Evolutionary conservation across 2,113 vertebrate genomes (phyloP).

Genomic region (western clawed frog (Xenopus tropicalis)): UCB_Xtro_10.0 CM004446.2:23716501-23717000

Average conservation of each 20-base stretch:
- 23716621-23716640: slow-evolving; percentile 26
- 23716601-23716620: slow-evolving; percentile 43
- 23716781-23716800: slow-evolving; percentile 16
- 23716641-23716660: slow-evolving; percentile 22
- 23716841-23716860: slow-evolving; percentile 36
- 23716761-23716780: slow-evolving; percentile 34
- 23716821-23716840: slow-evolving; percentile 38
- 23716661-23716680: slow-evolving; percentile 10
- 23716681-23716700: slow-evolving; percentile 15
- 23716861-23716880: slow-evolving; percentile 31
- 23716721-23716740: slow-evolving; percentile 50
- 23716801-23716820: slow-evolving; percentile 21
- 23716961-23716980: slow-evolving; percentile 11
- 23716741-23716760: slow-evolving; percentile 51
- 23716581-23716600: slow-evolving; percentile 31
- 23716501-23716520: slow-evolving; percentile 3
- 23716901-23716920: slow-evolving; percentile 18
- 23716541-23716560: slow-evolving; percentile 37
- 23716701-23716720: slow-evolving; percentile 18
- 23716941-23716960: slow-evolving; percentile 36
- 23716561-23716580: slow-evolving; percentile 27
- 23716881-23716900: slow-evolving; percentile 35
- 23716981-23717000: slow-evolving; percentile 10
- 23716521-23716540: slow-evolving; percentile 36
- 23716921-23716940: slow-evolving; percentile 30